Evolutionary conservation across 2,113 vertebrate species (phyloP), one percentile per base, ranked within the genome.

Genomic region (Dascyllus trimaculatus): DNA sequence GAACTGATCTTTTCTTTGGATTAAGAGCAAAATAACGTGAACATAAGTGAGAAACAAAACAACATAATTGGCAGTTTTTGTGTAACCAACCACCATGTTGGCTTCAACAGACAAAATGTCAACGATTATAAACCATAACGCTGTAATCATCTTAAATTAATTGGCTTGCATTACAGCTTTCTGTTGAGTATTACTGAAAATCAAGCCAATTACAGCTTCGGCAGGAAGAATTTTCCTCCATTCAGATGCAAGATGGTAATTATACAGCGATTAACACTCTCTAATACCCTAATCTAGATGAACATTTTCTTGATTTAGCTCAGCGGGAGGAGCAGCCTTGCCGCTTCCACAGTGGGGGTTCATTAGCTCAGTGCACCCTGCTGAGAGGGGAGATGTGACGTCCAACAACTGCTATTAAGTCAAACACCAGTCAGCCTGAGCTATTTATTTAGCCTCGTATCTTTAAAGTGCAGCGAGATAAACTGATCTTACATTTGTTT

Each of bases 361-460:
- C 54, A 85, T 88, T 88, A 80, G 58, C 74, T 81, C 73, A 68
- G 19, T 75, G 75, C 68, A 45, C 64, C 66, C 53, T 61, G 54
- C 22, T 80, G 58, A 81, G 74, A 72, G 53, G 24, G 7, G n/a
- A 67, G 25, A 62, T 40, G 51, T 51, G 59, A 81, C 49, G 32
- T 68, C 40, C 43, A 69, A 57, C 46, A 65, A 53, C 59, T 64
- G 69, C 74, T 78, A 65, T 52, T 67, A 75, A 69, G 67, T 62
- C 63, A 79, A 75, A 73, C 24, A 59, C 51, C 66, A 63, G 57
- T 60, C 62, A 46, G 58, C 71, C 19, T 32, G 51, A 26, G 38
- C 32, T 26, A 14, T 72, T 72, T 76, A 62, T 65, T 79, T 66
- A 76, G 25, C 18, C 25, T 46, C 25, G 32, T 51, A 54, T 59